A percentile compares a stretch with the other conserved stretches of the same genome.
phyloP scores from a whole-genome alignment of 64 coral and sea anemone genomes.

The Pachyseris speciosa region DNA sequence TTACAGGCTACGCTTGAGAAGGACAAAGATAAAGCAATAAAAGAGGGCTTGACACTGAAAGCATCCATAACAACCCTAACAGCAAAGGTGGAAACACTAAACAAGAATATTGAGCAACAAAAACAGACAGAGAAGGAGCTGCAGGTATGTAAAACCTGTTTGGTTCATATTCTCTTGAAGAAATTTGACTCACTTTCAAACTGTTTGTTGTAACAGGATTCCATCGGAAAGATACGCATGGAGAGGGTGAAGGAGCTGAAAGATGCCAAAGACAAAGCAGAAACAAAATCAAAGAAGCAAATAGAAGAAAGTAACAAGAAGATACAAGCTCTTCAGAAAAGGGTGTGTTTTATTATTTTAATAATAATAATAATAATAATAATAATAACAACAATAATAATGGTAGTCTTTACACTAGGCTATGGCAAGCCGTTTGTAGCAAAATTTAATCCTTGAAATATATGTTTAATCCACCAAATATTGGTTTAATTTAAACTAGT shows the following conservation, averaged over 20 bases:
- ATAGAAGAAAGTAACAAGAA: conserved; percentile 95
- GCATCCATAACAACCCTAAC: conserved; percentile 74
- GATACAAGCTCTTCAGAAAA: conserved; percentile 93
- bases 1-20: conserved; percentile 68
- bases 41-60: conserved; percentile 75
- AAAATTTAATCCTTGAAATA: too few species aligned
- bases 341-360: conserved; percentile 77
- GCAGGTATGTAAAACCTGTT: conserved; percentile 67
- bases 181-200: neutral
- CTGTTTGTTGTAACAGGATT: conserved; percentile 50
- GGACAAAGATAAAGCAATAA: conserved; percentile 72
- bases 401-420: too few species aligned
- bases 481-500: too few species aligned
- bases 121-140: conserved; percentile 92
- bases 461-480: too few species aligned
- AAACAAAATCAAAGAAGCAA: conserved; percentile 90
- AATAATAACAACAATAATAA: too few species aligned
- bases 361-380: too few species aligned
- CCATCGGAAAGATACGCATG: conserved; percentile 78
- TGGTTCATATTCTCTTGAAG: neutral
- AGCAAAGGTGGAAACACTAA: conserved; percentile 89
- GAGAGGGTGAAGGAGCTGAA: conserved; percentile 96
- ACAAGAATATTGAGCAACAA: conserved; percentile 86
- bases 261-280: conserved; percentile 82
- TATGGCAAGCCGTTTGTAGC: too few species aligned